phyloP scores from a whole-genome alignment of 1,140 invertebrate genomes.

The Nylanderia fulva region DNA sequence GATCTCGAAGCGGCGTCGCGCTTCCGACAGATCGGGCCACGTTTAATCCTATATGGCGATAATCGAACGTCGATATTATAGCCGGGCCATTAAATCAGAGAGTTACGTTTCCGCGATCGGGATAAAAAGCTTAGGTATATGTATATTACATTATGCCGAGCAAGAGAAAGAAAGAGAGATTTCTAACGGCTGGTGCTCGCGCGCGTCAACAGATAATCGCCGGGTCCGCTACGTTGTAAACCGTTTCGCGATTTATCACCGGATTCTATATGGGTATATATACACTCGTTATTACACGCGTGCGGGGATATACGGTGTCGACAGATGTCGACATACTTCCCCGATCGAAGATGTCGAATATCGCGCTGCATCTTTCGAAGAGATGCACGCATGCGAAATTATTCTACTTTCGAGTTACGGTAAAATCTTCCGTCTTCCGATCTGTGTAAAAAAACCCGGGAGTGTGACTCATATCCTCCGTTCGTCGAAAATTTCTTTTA shows the following conservation, averaged over 20 bases:
- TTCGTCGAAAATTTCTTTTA: neutral
- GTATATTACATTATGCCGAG: neutral
- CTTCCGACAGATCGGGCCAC: constrained; percentile 43
- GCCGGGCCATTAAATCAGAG: constrained; percentile 23
- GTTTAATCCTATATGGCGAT: neutral
- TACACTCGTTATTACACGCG: constrained; percentile 7
- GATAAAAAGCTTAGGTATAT: constrained; percentile 11
- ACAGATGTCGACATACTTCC: constrained; percentile 55
- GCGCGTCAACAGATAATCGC: constrained; percentile 31
- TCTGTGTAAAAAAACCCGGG: neutral
- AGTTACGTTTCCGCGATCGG: constrained; percentile 25
- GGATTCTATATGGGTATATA: constrained; percentile 40
- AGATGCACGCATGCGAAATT: constrained; percentile 12
- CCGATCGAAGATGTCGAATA: constrained; percentile 36
- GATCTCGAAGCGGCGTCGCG: neutral
- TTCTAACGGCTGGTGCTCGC: neutral
- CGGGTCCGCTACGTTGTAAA: constrained; percentile 45
- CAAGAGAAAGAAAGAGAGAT: neutral
- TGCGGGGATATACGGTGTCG: constrained; percentile 17
- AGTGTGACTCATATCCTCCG: neutral
- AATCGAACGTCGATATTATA: constrained; percentile 32
- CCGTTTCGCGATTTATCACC: constrained; percentile 42
- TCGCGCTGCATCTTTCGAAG: neutral
- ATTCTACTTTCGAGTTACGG: constrained; percentile 47
- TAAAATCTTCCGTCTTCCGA: constrained; percentile 8